These are phyloP conservation scores for Fissipunctia ypsillon DNA, from an alignment of 2,888 invertebrate genomes.

Conservation along the genomic window DNA sequence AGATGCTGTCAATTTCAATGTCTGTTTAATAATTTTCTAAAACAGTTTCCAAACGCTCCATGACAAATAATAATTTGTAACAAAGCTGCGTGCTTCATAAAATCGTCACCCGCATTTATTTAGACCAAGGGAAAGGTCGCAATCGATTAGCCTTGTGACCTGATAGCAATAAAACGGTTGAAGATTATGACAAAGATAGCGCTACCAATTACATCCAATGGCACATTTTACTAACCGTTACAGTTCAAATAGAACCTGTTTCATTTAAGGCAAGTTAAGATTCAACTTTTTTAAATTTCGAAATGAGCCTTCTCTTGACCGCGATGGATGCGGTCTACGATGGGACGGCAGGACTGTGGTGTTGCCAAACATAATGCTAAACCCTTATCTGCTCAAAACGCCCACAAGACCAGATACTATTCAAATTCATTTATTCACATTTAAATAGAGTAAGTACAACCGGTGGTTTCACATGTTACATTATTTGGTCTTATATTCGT, in stretches of 20 bases:
- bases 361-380: too few relatives aligned
- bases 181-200: constrained; percentile 54
- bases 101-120: constrained; percentile 55
- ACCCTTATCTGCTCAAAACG: too few relatives aligned
- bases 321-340: too few relatives aligned
- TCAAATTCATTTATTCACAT: too few relatives aligned
- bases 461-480: too few relatives aligned
- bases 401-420: too few relatives aligned
- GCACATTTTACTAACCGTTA: constrained; percentile 8
- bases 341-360: too few relatives aligned
- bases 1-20: background rate
- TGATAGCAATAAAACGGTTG: constrained; percentile 48
- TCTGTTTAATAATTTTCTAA: background rate
- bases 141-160: constrained; percentile 57
- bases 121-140: constrained; percentile 35
- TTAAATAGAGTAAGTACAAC: too few relatives aligned
- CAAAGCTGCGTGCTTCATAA: constrained; percentile 34
- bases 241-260: constrained; percentile 17
- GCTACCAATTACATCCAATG: constrained; percentile 22
- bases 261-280: background rate
- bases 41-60: background rate
- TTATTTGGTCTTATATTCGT: too few relatives aligned
- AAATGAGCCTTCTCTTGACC: too few relatives aligned
- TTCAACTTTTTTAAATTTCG: too few relatives aligned
- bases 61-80: background rate